Conservation (phyloP, 2,113 vertebrate genomes). For the Furnarius figulus region DNA sequence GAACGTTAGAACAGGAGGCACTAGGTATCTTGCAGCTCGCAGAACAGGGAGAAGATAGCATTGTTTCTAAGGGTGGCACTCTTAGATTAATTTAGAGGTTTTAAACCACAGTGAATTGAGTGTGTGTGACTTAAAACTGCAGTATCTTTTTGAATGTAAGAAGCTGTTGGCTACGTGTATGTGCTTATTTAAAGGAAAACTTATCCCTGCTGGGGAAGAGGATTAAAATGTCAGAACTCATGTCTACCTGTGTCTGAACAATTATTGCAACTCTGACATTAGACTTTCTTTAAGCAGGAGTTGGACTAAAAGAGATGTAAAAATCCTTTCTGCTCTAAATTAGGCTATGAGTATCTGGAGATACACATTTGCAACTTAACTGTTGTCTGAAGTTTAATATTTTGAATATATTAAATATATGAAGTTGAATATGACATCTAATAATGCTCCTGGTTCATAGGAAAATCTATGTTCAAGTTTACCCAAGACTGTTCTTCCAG, state of each 20-base stretch:
- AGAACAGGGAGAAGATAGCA: not conserved
- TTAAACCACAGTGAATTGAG: not conserved
- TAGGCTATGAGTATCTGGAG: not conserved
- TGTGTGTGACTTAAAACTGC: not conserved
- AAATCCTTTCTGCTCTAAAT: not conserved
- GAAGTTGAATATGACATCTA: too few relatives aligned
- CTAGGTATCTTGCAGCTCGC: not conserved
- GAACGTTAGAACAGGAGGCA: not conserved
- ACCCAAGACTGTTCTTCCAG: not conserved
- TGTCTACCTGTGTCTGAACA: too few relatives aligned
- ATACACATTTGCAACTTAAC: not conserved
- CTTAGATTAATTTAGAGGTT: not conserved
- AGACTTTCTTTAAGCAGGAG: not conserved
- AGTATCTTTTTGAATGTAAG: not conserved
- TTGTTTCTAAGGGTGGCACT: not conserved
- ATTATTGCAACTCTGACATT: not conserved
- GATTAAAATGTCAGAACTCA: too few relatives aligned
- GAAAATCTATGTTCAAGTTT: not conserved
- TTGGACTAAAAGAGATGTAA: not conserved
- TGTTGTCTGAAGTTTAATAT: not conserved
- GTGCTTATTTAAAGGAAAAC: not conserved
- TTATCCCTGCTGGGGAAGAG: accelerated
- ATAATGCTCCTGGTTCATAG: not conserved
- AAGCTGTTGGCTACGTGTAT: not conserved
- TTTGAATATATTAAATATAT: too few relatives aligned